Evolutionary conservation across 2,113 vertebrate species (phyloP).

Genomic region (Austrofundulus limnaeus): DNA sequence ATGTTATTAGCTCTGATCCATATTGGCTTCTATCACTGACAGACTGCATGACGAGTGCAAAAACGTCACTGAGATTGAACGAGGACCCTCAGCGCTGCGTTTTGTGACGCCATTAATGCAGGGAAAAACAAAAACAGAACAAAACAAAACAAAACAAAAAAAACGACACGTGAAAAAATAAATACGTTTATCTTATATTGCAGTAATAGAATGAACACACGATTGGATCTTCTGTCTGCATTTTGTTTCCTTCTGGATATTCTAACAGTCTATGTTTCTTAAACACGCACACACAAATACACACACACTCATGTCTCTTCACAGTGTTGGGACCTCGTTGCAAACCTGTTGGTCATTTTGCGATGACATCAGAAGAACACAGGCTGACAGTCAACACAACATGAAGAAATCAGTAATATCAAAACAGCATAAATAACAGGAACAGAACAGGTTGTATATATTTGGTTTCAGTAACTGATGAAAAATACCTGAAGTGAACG

Average conservation of each 20-base stretch:
- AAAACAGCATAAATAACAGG: conserved; percentile 51
- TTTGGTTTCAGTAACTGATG: conserved; percentile 74
- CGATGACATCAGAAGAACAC: conserved; percentile 36
- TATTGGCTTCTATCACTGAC: conserved; percentile 61
- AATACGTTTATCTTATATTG: conserved; percentile 59
- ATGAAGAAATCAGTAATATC: conserved; percentile 22
- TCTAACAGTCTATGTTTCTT: conserved; percentile 44
- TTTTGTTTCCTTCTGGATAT: conserved; percentile 16
- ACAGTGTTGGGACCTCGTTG: conserved; percentile 65
- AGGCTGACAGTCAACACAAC: conserved; percentile 43
- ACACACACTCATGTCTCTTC: conserved; percentile 26
- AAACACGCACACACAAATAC: conserved; percentile 25
- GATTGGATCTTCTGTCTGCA: conserved; percentile 24
- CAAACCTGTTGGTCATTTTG: conserved; percentile 29
- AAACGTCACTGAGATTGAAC: conserved; percentile 20
- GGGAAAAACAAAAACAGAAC: no score
- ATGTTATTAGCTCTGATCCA: conserved; percentile 57
- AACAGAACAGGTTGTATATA: conserved; percentile 57
- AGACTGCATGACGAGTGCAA: conserved; percentile 21
- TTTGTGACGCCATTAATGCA: conserved; percentile 1
- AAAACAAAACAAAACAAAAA: no score
- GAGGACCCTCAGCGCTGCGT: conserved; percentile 14
- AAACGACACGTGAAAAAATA: conserved; percentile 55
- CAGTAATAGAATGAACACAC: conserved; percentile 46
- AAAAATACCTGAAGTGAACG: conserved; percentile 72